These are phyloP conservation scores for Acanthosepion pharaonis DNA, from an alignment of 2,888 invertebrate genomes.

Conservation along the genomic window DNA sequence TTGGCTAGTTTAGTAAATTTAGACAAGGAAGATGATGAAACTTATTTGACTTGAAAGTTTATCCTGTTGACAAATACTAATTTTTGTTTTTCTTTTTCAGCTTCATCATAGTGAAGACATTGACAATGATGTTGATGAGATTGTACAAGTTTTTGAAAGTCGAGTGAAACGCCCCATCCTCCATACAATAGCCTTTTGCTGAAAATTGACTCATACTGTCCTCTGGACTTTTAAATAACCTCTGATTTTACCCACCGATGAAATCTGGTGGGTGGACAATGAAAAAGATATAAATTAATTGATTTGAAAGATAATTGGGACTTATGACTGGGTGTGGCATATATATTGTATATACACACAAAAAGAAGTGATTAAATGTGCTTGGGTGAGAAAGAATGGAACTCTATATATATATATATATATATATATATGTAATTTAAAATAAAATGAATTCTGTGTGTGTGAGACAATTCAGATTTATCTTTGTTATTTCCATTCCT, in stretches of 20 bases:
- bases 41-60: too few species aligned
- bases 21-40: too few species aligned
- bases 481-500: background rate
- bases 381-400: too few species aligned
- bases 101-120: constrained; percentile 91
- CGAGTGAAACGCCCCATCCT: constrained; percentile 86
- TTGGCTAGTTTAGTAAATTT: too few species aligned
- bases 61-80: too few species aligned
- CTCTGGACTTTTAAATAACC: background rate
- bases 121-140: constrained; percentile 97
- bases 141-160: constrained; percentile 93
- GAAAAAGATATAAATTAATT: background rate
- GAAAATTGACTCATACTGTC: constrained; percentile 71
- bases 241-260: background rate
- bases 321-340: background rate
- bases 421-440: too few species aligned
- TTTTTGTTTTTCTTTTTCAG: constrained; percentile 76
- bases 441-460: too few species aligned
- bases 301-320: background rate
- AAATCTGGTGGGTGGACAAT: background rate
- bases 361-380: too few species aligned
- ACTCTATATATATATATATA: too few species aligned
- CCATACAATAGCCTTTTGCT: constrained; percentile 96
- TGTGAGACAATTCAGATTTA: background rate
- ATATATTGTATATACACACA: background rate